Percentiles rank a stretch among this genome's conserved stretches.
These are phyloP conservation scores for Adrianichthys oophorus DNA, from an alignment of 2,797 vertebrate genomes.

Conservation along the genomic window DNA sequence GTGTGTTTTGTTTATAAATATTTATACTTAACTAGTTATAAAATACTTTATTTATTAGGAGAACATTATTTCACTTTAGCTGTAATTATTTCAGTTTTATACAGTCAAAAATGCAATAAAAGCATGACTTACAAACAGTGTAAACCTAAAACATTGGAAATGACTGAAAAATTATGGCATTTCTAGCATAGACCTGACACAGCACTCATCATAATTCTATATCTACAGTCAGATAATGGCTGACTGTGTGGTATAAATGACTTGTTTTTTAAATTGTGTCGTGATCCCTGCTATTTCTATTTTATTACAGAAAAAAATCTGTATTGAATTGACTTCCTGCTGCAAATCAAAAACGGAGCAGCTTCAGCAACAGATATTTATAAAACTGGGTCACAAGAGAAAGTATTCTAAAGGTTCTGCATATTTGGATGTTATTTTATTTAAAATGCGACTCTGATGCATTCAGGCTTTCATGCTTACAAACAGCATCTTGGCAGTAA, in stretches of 20 bases:
- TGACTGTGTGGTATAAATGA: neutral
- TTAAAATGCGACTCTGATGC: neutral
- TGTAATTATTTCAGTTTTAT: too few relatives aligned
- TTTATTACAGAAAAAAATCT: too few relatives aligned
- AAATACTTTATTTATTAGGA: too few relatives aligned
- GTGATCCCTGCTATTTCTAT: too few relatives aligned
- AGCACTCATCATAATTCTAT: neutral
- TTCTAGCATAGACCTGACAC: too few relatives aligned
- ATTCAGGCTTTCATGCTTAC: neutral
- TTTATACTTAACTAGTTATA: too few relatives aligned
- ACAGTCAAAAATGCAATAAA: neutral
- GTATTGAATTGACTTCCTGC: too few relatives aligned
- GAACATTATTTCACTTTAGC: too few relatives aligned
- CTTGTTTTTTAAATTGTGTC: neutral
- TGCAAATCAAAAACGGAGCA: too few relatives aligned
- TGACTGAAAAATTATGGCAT: neutral
- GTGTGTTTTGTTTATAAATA: too few relatives aligned
- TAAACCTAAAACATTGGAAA: neutral
- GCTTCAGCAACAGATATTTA: too few relatives aligned
- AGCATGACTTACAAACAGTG: accelerated
- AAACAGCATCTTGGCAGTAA: neutral
- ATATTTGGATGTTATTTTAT: neutral
- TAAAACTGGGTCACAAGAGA: too few relatives aligned
- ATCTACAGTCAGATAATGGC: neutral
- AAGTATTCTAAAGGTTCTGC: neutral